Percentiles rank a stretch among this genome's conserved stretches.
phyloP scores from a whole-genome alignment of 2,113 vertebrate genomes.

The Chinchilla lanigera region DNA sequence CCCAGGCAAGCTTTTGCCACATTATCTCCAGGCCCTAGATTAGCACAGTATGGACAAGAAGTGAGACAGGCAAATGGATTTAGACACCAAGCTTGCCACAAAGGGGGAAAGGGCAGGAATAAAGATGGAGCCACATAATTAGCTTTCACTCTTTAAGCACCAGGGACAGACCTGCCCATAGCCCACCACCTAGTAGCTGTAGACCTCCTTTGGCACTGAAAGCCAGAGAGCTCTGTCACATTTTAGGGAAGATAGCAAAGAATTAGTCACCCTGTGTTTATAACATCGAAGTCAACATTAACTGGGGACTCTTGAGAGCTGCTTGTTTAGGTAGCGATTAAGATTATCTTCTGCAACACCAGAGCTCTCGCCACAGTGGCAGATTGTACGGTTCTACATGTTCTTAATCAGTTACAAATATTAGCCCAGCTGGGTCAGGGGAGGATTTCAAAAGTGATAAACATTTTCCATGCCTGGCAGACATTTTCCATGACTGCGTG shows the following conservation, averaged over 20 bases:
- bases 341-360: not conserved
- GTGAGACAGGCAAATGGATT: not conserved
- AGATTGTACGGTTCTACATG: not conserved
- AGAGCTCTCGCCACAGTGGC: not conserved
- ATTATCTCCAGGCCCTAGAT: not conserved
- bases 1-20: not conserved
- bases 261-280: no score
- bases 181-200: not conserved
- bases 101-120: not conserved
- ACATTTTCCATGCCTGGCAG: not conserved
- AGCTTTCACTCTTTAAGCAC: not conserved
- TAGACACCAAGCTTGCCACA: not conserved
- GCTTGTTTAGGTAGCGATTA: not conserved
- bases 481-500: not conserved
- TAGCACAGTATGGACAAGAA: not conserved
- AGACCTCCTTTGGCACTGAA: not conserved
- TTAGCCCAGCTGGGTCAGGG: slow-evolving; percentile 73
- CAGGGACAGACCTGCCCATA: fast-evolving
- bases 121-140: not conserved
- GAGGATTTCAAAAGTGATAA: slow-evolving; percentile 46
- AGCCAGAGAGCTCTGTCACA: not conserved
- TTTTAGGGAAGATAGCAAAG: not conserved
- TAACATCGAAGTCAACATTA: not conserved
- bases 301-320: not conserved
- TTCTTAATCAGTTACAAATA: slow-evolving; percentile 74